Percentiles rank a stretch among this genome's conserved stretches.
phyloP scores from a whole-genome alignment of 92 coral and sea anemone genomes.

The Palythoa caribaeorum region DNA sequence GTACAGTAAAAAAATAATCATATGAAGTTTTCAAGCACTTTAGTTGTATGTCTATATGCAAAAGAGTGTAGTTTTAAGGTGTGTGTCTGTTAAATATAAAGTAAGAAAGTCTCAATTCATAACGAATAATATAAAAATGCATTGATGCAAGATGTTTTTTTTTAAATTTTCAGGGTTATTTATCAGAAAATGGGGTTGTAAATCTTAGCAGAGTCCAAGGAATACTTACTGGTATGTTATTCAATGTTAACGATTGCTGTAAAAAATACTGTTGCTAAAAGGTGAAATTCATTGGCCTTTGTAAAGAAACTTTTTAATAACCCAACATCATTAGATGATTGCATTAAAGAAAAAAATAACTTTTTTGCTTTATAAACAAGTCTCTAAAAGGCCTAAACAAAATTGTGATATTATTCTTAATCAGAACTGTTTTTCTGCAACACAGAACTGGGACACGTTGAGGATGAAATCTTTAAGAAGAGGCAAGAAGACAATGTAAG shows the following conservation, averaged over 20 bases:
- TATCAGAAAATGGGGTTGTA: constrained; percentile 90
- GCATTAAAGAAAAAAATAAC: not conserved
- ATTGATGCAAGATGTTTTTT: not conserved
- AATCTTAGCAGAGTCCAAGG: constrained; percentile 85
- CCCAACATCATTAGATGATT: no score
- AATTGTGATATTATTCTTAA: no score
- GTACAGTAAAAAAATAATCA: constrained; percentile 11
- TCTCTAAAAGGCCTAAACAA: not conserved
- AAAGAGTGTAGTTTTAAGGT: not conserved
- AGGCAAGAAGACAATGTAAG: constrained; percentile 89
- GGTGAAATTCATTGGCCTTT: no score
- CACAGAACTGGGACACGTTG: constrained; percentile 92
- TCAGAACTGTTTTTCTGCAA: not conserved
- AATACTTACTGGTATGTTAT: constrained; percentile 78
- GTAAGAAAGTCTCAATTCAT: not conserved
- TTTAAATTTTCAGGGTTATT: constrained; percentile 67
- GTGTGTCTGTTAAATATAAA: no score
- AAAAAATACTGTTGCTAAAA: no score
- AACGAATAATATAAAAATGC: not conserved
- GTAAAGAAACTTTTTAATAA: no score
- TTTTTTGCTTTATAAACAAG: not conserved
- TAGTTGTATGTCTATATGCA: not conserved
- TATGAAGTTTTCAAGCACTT: no score
- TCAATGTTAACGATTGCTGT: not conserved
- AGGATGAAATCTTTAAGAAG: constrained; percentile 94